Conservation (phyloP, 2,113 vertebrate species). For the Machaerirhynchus nigripectus region DNA sequence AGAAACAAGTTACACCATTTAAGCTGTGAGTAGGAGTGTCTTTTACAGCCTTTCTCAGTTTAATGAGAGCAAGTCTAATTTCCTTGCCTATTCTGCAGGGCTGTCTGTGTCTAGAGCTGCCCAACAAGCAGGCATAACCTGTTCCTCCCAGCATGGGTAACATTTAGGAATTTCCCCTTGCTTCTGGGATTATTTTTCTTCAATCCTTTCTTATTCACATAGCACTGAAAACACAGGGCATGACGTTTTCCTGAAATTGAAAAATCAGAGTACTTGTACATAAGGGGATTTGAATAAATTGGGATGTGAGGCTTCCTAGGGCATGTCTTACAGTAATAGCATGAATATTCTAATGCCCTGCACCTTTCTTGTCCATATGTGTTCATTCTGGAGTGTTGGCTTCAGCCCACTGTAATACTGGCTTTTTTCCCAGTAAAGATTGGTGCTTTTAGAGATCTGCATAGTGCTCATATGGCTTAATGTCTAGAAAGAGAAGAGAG, state of each 20-base stretch:
- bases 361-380: neutral
- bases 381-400: neutral
- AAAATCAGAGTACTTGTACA: neutral
- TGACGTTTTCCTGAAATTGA: neutral
- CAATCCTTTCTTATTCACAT: neutral
- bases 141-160: neutral
- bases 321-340: neutral
- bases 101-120: neutral
- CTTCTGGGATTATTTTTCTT: neutral
- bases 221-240: neutral
- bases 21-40: neutral
- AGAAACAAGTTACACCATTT: neutral
- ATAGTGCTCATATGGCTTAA: neutral
- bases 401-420: neutral
- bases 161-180: neutral
- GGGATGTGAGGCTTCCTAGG: neutral
- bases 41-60: neutral
- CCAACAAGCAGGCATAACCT: neutral
- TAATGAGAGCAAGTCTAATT: neutral
- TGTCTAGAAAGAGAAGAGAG: neutral
- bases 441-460: neutral
- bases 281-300: neutral
- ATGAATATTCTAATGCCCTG: neutral
- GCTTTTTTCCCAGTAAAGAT: neutral
- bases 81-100: neutral